Percentiles rank a stretch among this genome's conserved stretches.
These are phyloP conservation scores for Brachyalestes nurse DNA, from an alignment of 2,797 vertebrate species.

Conservation along the genomic window DNA sequence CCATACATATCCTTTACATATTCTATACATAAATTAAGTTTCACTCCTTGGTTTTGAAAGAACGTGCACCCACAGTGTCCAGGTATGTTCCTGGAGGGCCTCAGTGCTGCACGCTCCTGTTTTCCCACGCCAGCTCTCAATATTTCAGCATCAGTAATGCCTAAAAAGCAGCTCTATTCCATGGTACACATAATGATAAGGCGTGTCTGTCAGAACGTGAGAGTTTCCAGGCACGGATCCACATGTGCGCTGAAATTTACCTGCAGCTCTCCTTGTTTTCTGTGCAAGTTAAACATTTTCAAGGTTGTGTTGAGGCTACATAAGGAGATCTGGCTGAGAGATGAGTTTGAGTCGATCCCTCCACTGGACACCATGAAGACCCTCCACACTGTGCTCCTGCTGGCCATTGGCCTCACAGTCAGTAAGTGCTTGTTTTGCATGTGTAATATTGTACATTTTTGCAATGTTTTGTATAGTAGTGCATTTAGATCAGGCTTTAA, in stretches of 20 bases:
- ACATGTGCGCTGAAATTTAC: constrained; percentile 40
- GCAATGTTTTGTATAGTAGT: not conserved
- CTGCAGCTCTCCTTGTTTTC: constrained; percentile 8
- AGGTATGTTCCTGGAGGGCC: too few relatives aligned
- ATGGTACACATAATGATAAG: not conserved
- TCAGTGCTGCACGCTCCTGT: not conserved
- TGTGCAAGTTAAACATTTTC: constrained; percentile 8
- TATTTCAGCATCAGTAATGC: too few relatives aligned
- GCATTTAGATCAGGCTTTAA: not conserved
- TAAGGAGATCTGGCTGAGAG: constrained; percentile 27
- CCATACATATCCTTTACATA: too few relatives aligned
- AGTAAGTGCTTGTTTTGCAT: constrained; percentile 63
- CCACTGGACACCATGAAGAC: constrained; percentile 63
- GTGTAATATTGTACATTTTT: too few relatives aligned
- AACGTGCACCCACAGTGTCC: too few relatives aligned
- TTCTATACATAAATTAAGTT: too few relatives aligned
- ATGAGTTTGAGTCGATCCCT: not conserved
- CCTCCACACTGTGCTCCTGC: constrained; percentile 57
- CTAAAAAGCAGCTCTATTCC: too few relatives aligned
- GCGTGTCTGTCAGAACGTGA: constrained; percentile 38
- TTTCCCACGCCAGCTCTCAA: not conserved
- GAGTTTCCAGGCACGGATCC: constrained; percentile 58
- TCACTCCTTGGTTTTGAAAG: too few relatives aligned
- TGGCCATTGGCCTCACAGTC: constrained; percentile 62
- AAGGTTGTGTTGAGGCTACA: constrained; percentile 57